These are phyloP conservation scores for Acinonyx jubatus DNA, from an alignment of 2,113 vertebrate genomes.

Conservation along the genomic window DNA sequence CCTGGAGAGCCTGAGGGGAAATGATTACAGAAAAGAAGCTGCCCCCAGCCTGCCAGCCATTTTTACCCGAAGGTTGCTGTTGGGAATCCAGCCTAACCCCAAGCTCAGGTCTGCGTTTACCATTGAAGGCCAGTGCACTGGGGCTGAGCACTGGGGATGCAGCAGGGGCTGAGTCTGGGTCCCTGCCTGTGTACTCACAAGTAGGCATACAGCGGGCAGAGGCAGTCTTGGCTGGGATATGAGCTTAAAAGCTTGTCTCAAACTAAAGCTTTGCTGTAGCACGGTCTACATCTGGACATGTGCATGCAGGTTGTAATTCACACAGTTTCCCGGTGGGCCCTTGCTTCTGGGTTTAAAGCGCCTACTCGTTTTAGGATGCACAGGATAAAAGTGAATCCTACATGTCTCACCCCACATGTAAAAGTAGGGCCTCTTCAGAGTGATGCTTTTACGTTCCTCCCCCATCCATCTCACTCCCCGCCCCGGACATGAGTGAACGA, in stretches of 20 bases:
- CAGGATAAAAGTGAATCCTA: too few species aligned
- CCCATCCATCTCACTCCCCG: not conserved
- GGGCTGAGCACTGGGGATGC: not conserved
- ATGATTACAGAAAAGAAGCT: not conserved
- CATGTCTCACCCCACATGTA: fast-evolving
- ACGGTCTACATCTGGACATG: fast-evolving
- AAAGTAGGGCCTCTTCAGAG: too few species aligned
- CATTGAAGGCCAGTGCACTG: not conserved
- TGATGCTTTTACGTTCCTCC: too few species aligned
- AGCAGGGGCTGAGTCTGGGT: not conserved
- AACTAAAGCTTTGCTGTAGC: too few species aligned
- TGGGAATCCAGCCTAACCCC: not conserved
- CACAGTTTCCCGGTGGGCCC: too few species aligned
- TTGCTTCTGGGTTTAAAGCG: not conserved
- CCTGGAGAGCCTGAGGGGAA: not conserved
- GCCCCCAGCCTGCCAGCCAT: fast-evolving
- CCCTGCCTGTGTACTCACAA: too few species aligned
- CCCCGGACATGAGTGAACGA: too few species aligned
- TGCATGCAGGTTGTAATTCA: too few species aligned
- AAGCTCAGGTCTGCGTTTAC: not conserved
- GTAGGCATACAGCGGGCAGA: not conserved
- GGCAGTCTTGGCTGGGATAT: not conserved
- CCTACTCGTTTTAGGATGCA: not conserved
- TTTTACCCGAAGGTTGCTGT: not conserved
- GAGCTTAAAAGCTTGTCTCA: not conserved